Conservation (phyloP, 2,113 vertebrate genomes). For the Syrmaticus mikado region DNA sequence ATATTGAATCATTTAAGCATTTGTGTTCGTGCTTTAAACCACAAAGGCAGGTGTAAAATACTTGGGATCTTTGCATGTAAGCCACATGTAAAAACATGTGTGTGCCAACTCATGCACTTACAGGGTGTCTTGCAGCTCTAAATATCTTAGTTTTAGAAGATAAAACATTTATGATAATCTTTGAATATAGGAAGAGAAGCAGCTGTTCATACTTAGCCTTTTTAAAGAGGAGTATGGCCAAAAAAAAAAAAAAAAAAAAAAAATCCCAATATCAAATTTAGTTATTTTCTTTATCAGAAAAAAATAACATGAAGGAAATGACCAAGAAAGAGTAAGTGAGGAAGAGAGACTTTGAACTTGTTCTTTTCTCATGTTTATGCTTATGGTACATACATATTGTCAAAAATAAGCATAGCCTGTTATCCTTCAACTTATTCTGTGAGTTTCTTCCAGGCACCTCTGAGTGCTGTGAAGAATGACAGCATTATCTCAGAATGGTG, state of each 20-base stretch:
- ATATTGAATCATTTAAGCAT: not conserved
- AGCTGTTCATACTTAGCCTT: not conserved
- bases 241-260: not conserved
- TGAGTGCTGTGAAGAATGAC: not conserved
- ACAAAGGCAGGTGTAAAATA: not conserved
- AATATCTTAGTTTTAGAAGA: not conserved
- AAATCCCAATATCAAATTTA: not conserved
- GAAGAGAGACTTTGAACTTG: not conserved
- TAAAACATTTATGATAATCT: not conserved
- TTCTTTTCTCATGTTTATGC: not conserved
- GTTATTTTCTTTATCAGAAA: not conserved
- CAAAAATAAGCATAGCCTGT: not conserved
- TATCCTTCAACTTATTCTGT: not conserved
- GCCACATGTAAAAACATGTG: not conserved
- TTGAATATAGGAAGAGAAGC: not conserved
- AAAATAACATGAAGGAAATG: not conserved
- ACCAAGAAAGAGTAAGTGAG: not conserved
- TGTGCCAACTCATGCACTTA: too few species aligned
- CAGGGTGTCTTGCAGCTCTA: not conserved
- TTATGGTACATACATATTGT: not conserved
- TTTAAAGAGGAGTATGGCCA: not conserved
- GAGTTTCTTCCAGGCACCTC: fast-evolving
- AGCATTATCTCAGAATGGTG: not conserved
- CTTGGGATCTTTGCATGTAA: not conserved
- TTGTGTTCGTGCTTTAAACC: not conserved